phyloP scores from a whole-genome alignment of 2,113 vertebrate species.

The Cinclus mexicanus region DNA sequence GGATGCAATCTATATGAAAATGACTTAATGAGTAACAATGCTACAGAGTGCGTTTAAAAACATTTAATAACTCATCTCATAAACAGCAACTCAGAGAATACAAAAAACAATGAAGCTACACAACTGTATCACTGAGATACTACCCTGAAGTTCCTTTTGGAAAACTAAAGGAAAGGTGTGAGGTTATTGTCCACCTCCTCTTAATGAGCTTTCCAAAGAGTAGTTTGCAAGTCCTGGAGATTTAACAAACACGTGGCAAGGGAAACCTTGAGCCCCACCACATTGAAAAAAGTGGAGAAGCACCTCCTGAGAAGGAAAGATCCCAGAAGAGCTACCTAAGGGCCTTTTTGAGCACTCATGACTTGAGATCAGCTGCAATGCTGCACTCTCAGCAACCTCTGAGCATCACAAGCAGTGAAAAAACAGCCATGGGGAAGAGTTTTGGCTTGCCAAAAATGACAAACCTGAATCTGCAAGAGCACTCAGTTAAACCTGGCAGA shows the following conservation, averaged over 20 bases:
- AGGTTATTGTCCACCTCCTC: neutral
- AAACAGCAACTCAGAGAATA: neutral
- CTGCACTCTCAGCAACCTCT: neutral
- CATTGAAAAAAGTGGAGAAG: neutral
- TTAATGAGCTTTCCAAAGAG: neutral
- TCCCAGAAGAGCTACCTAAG: neutral
- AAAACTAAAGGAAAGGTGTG: neutral
- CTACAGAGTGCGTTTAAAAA: neutral
- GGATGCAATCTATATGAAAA: neutral
- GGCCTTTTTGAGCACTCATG: neutral
- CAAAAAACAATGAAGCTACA: neutral
- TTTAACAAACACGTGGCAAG: neutral
- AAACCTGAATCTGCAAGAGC: neutral
- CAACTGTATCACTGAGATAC: neutral
- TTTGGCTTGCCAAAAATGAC: neutral
- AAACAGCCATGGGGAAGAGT: rapidly evolving
- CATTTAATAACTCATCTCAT: neutral
- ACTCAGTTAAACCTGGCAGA: neutral
- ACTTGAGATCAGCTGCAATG: neutral
- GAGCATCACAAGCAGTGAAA: neutral
- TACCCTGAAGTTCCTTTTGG: neutral
- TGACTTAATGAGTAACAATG: neutral
- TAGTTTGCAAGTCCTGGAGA: neutral
- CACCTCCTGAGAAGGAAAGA: neutral
- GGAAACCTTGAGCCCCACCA: neutral